A percentile compares a stretch with the other conserved stretches of the same genome.
Evolutionary conservation across 2,797 vertebrate genomes (phyloP).

Genomic region (Bradypodion pumilum): DNA sequence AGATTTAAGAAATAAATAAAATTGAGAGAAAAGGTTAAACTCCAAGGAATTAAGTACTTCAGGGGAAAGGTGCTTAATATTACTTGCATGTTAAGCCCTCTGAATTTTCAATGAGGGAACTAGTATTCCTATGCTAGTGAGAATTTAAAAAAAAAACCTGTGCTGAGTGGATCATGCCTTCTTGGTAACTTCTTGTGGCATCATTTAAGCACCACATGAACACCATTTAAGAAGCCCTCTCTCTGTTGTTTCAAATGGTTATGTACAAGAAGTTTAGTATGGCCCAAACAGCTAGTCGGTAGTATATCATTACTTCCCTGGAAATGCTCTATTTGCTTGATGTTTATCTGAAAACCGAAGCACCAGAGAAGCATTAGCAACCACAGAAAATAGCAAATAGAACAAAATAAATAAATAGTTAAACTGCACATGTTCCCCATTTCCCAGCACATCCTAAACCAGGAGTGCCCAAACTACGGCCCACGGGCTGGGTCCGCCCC

Average conservation of each 20-base stretch:
- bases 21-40: not conserved
- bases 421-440: not conserved
- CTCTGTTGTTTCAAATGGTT: not conserved
- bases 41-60: not conserved
- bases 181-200: not conserved
- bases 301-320: not conserved
- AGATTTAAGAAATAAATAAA: constrained; percentile 31
- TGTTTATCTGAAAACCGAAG: not conserved
- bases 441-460: not conserved
- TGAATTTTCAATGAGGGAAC: not conserved
- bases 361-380: not conserved
- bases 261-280: not conserved
- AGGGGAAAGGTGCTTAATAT: no score
- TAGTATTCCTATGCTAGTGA: not conserved
- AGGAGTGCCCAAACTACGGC: no score
- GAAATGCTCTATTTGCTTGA: not conserved
- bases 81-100: not conserved
- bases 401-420: constrained; percentile 19
- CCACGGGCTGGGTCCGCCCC: no score
- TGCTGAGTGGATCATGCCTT: no score
- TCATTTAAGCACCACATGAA: not conserved
- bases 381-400: constrained; percentile 34
- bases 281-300: not conserved
- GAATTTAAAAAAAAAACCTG: no score
- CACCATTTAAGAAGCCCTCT: not conserved